These are phyloP conservation scores for Suncus etruscus DNA, from an alignment of 2,113 vertebrate species.

Conservation along the genomic window DNA sequence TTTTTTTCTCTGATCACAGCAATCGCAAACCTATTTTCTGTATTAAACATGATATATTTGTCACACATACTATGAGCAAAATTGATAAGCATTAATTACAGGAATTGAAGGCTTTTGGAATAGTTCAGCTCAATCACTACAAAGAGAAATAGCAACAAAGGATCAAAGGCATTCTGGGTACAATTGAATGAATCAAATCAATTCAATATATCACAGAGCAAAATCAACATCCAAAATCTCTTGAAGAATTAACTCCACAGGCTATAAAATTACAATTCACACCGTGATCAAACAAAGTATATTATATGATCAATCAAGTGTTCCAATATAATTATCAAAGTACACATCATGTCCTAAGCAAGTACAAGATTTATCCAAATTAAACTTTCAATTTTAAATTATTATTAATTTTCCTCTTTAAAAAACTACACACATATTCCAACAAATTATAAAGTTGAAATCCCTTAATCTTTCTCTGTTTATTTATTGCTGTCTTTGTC, in stretches of 20 bases:
- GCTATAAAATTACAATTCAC: constrained; percentile 61
- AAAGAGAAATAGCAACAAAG: constrained; percentile 51
- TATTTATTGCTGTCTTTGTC: constrained; percentile 12
- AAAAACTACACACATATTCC: constrained; percentile 26
- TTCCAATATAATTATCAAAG: constrained; percentile 66
- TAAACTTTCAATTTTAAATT: constrained; percentile 55
- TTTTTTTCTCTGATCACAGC: background rate
- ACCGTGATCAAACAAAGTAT: constrained; percentile 59
- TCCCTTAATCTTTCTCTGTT: background rate
- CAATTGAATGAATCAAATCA: constrained; percentile 64
- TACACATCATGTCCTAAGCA: constrained; percentile 11
- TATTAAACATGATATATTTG: background rate
- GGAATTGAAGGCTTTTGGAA: constrained; percentile 5
- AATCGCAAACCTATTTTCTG: background rate
- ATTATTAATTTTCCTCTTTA: background rate
- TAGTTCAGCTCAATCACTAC: constrained; percentile 31
- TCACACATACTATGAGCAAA: constrained; percentile 26
- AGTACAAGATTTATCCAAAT: constrained; percentile 47
- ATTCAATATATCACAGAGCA: constrained; percentile 51
- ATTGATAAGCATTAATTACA: constrained; percentile 22
- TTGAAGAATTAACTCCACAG: constrained; percentile 57
- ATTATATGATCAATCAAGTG: constrained; percentile 62
- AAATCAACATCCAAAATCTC: constrained; percentile 61
- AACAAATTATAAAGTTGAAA: constrained; percentile 24
- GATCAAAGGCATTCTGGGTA: constrained; percentile 39